Evolutionary conservation across 2,113 vertebrate species (phyloP).

Genomic region (Calyptommatus sinebrachiatus): DNA sequence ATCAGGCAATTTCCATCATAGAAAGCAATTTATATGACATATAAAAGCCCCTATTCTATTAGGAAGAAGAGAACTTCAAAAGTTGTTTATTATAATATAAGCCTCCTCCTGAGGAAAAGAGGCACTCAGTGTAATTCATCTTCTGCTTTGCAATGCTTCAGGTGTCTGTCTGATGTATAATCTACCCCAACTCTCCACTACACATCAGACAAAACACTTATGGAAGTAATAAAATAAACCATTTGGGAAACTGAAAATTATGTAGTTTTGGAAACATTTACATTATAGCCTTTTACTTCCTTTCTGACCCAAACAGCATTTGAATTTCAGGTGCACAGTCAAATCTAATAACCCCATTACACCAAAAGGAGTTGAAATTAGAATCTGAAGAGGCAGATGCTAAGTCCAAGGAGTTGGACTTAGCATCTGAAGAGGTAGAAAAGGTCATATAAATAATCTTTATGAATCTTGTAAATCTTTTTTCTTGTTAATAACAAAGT

Average conservation of each 20-base stretch:
- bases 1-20: constrained; percentile 16
- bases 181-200: constrained; percentile 3
- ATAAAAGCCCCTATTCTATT: not conserved
- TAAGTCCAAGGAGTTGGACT: too few species aligned
- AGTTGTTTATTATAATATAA: constrained; percentile 41
- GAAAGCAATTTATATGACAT: constrained; percentile 18
- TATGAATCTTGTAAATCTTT: too few species aligned
- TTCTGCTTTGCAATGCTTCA: constrained; percentile 30
- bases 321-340: constrained; percentile 1
- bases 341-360: not conserved
- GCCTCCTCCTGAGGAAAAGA: constrained; percentile 34
- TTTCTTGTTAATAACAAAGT: too few species aligned
- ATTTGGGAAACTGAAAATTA: constrained; percentile 28
- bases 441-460: too few species aligned
- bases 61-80: constrained; percentile 9
- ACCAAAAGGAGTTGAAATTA: not conserved
- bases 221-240: constrained; percentile 36
- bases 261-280: constrained; percentile 14
- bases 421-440: too few species aligned
- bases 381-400: too few species aligned
- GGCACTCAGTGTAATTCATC: constrained; percentile 21
- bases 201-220: constrained; percentile 13
- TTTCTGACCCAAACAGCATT: not conserved
- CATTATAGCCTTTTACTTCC: not conserved
- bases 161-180: constrained; percentile 37